Evolutionary conservation across 2,113 vertebrate genomes (phyloP).

Genomic region (Cheirogaleus medius): DNA sequence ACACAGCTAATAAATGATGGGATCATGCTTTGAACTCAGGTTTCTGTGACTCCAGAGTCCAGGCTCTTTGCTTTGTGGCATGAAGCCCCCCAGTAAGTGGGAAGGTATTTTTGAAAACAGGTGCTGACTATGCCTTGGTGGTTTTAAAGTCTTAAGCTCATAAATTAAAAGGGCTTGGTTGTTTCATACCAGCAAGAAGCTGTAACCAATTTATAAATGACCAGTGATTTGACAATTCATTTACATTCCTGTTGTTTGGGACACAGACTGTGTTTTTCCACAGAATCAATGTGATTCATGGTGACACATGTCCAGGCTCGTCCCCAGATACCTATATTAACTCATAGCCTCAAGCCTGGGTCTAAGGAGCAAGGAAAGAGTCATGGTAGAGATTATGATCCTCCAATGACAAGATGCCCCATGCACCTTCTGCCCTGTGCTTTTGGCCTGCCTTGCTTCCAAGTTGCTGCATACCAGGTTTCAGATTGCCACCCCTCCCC

Average conservation of each 20-base stretch:
- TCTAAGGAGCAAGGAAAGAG: neutral
- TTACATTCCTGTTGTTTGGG: neutral
- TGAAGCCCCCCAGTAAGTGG: neutral
- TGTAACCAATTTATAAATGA: neutral
- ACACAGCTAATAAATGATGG: neutral
- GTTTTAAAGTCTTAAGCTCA: conserved; percentile 12
- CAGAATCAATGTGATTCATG: conserved; percentile 2
- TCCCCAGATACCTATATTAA: neutral
- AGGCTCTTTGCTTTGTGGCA: neutral
- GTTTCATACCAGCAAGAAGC: neutral
- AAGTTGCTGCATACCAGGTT: neutral
- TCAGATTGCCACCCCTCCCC: neutral
- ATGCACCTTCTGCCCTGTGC: neutral
- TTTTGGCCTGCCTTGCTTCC: neutral
- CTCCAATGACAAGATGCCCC: neutral
- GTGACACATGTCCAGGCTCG: neutral
- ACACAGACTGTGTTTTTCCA: neutral
- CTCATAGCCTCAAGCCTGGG: neutral
- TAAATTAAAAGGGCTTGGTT: neutral
- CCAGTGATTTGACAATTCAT: neutral
- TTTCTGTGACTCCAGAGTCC: neutral
- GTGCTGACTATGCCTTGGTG: neutral
- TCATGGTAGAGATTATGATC: neutral
- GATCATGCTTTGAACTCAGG: neutral
- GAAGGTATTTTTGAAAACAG: neutral